These are phyloP conservation scores for Antedon bifida DNA, from an alignment of 35 echinoderm and acorn worm genomes.

Conservation along the genomic window DNA sequence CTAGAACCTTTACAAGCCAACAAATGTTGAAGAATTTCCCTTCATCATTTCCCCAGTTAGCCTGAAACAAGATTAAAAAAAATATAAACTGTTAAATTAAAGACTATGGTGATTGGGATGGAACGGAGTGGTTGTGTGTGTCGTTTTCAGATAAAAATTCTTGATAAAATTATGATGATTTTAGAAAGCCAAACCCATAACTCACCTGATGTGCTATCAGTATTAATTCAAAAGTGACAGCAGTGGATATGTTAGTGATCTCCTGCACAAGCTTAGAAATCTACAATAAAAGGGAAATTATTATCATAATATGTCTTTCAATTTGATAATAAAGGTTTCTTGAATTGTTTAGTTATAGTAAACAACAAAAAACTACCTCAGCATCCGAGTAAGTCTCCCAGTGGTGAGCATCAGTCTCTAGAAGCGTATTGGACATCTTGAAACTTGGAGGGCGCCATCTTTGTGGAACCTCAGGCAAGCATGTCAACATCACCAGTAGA, in stretches of 20 bases:
- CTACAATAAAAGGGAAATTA: constrained; percentile 9
- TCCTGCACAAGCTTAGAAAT: constrained; percentile 91
- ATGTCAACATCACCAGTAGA: constrained; percentile 58
- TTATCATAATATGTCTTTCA: no score
- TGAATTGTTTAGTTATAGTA: no score
- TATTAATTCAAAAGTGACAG: constrained; percentile 70
- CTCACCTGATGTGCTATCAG: constrained; percentile 84
- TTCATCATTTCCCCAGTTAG: constrained; percentile 70
- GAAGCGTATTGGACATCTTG: constrained; percentile 37
- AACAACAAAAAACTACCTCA: constrained; percentile 54
- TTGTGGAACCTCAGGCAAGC: constrained; percentile 82
- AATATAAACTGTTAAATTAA: no score
- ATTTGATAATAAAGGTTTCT: no score
- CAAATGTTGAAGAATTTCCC: constrained; percentile 70
- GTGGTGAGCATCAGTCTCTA: constrained; percentile 66
- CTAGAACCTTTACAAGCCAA: constrained; percentile 72
- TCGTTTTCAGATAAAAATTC: no score
- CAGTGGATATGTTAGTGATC: constrained; percentile 74
- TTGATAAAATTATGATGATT: no score
- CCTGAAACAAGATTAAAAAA: constrained; percentile 4
- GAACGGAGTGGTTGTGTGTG: no score
- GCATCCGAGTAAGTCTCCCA: constrained; percentile 95
- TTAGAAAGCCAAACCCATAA: no score
- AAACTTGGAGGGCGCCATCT: constrained; percentile 75
- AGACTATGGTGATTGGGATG: no score